phyloP scores from a whole-genome alignment of 2,888 invertebrate species.

The Oegoconia quadripuncta region DNA sequence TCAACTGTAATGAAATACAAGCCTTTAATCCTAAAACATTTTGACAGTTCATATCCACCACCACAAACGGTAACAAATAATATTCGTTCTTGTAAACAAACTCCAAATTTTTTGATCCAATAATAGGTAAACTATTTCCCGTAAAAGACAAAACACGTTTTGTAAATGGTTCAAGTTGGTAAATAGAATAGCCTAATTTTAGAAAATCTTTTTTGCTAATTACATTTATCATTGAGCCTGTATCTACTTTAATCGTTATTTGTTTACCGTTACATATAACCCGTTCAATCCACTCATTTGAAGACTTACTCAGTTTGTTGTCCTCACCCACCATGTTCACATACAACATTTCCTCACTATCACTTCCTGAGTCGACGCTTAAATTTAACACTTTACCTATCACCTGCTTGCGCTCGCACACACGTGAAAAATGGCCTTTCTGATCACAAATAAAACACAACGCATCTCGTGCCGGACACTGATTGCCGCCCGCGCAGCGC shows the following conservation, averaged over 20 bases:
- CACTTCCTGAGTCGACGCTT: neutral
- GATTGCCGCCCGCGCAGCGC: slow-evolving; percentile 2
- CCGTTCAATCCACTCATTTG: slow-evolving; percentile 3
- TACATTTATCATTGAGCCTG: slow-evolving; percentile 2
- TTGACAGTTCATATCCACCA: slow-evolving; percentile 1
- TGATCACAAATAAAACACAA: slow-evolving; percentile 5
- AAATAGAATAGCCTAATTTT: too few relatives aligned
- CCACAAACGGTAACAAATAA: neutral
- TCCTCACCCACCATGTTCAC: neutral
- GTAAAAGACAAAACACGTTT: too few relatives aligned
- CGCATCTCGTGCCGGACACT: slow-evolving; percentile 2
- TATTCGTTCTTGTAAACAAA: too few relatives aligned
- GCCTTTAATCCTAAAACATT: slow-evolving; percentile 5
- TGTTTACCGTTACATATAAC: slow-evolving; percentile 1
- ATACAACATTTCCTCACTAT: neutral
- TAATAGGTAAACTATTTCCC: too few relatives aligned
- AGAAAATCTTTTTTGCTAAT: too few relatives aligned
- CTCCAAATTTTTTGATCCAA: too few relatives aligned
- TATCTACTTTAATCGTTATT: neutral
- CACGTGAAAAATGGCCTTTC: slow-evolving; percentile 4
- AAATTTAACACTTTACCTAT: slow-evolving; percentile 2
- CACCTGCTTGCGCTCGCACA: slow-evolving; percentile 1
- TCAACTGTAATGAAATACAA: neutral
- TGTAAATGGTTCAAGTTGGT: too few relatives aligned
- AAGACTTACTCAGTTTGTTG: neutral